A percentile compares a stretch with the other conserved stretches of the same genome.
phyloP scores from a whole-genome alignment of 2,888 invertebrate species.

The Rugalucina vietnamica region DNA sequence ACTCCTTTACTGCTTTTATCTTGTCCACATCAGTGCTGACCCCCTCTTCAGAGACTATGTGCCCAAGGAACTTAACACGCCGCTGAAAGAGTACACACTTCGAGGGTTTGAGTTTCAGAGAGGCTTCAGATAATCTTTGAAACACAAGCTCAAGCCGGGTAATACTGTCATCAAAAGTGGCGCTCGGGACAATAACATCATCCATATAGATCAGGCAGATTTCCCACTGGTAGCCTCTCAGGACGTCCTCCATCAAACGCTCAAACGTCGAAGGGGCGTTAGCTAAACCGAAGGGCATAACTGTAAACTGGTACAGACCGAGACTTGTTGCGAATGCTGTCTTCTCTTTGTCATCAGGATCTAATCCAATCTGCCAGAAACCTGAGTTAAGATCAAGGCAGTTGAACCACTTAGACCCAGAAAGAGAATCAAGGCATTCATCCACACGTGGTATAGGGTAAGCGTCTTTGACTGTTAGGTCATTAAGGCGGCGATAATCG shows the following conservation, averaged over 20 bases:
- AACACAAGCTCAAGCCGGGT: neutral
- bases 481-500: constrained; percentile 65
- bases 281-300: constrained; percentile 70
- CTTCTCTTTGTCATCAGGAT: constrained; percentile 52
- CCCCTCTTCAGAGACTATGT: constrained; percentile 50
- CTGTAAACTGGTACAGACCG: constrained; percentile 70
- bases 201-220: neutral
- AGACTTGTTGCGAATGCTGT: constrained; percentile 64
- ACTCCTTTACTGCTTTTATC: constrained; percentile 38
- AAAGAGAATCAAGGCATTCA: constrained; percentile 58
- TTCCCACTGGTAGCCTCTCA: neutral
- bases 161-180: neutral
- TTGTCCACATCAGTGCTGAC: constrained; percentile 49
- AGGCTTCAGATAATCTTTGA: constrained; percentile 24
- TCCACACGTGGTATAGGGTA: constrained; percentile 65
- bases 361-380: constrained; percentile 65
- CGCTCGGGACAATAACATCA: neutral
- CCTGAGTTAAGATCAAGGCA: constrained; percentile 63
- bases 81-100: constrained; percentile 57
- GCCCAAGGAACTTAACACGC: constrained; percentile 49
- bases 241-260: neutral
- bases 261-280: constrained; percentile 60
- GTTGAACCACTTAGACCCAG: constrained; percentile 50
- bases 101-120: constrained; percentile 52
- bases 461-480: constrained; percentile 58